Evolutionary conservation across 2,888 invertebrate genomes (phyloP), one percentile per base, ranked within the genome.

Genomic region (Automeris io): DNA sequence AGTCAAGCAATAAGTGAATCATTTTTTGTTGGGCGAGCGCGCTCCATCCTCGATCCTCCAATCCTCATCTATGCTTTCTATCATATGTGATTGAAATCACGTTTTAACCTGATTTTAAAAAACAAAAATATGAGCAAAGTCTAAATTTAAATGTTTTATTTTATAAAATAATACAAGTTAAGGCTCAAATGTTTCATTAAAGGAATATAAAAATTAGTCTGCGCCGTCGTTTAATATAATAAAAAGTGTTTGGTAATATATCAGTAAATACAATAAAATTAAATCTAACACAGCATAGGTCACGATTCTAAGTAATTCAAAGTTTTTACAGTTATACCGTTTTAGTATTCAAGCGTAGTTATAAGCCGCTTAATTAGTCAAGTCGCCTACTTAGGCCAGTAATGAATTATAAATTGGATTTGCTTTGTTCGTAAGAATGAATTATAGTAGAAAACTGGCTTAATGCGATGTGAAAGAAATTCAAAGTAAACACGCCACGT

Each of bases 301-400:
- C 29, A 16, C 5, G 16, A 39, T 31, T 46, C 39, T 29, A 29
- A 16, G 16, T 29, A 29, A 16, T 29, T n/a, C 16, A n/a, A n/a
- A 8, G 16, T n/a, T 16, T 16, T 29, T 29, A 26, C n/a, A 29
- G 16, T 13, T 16, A 29, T 29, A 16, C 8, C 29, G 5, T 16
- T 29, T 29, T 29, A 1, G 16, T 29, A 29, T 29, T 29, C 29
- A 29, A 29, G 16, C 5, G 4, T n/a, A 16, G 26, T 29, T n/a
- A 16, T 29, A 16, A 29, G 13, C 16, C n/a, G 16, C 29, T 29
- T 29, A 29, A 29, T 29, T 29, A 29, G 16, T 16, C 13, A 16
- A 16, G 7, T 29, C 16, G 29, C 4, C 29, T 16, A 29, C 29
- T n/a, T 29, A 16, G 8, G 5, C 11, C 16, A 9, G 16, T 9